phyloP scores from a whole-genome alignment of 64 coral and sea anemone species.

The Hydrozoanthus tunicans region DNA sequence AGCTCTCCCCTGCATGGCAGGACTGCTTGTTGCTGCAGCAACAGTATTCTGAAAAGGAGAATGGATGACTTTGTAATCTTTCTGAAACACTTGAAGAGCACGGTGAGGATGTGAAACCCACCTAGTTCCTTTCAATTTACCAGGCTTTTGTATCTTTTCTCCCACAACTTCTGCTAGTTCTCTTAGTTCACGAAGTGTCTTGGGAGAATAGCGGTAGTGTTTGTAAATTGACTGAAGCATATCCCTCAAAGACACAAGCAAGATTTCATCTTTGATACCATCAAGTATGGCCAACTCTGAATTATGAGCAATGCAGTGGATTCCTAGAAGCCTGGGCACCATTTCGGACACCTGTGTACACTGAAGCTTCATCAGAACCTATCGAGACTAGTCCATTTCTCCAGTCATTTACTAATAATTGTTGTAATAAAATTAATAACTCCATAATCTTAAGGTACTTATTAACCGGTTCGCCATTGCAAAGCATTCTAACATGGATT shows the following conservation, averaged over 20 bases:
- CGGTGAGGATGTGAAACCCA: constrained; percentile 31
- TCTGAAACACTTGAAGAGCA: constrained; percentile 14
- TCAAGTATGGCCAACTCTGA: background rate
- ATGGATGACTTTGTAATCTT: constrained; percentile 22
- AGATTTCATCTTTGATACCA: constrained; percentile 14
- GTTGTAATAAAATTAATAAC: background rate
- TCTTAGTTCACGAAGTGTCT: background rate
- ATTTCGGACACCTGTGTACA: background rate
- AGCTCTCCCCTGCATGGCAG: no score
- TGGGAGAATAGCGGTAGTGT: background rate
- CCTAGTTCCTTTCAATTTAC: constrained; percentile 33
- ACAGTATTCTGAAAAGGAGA: no score
- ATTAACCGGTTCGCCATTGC: background rate
- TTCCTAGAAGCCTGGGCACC: background rate
- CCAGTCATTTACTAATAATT: background rate
- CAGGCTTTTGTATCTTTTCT: constrained; percentile 41
- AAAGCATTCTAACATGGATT: background rate
- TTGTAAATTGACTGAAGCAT: background rate
- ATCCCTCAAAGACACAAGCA: background rate
- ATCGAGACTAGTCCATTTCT: background rate
- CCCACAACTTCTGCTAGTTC: constrained; percentile 25
- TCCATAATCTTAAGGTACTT: background rate
- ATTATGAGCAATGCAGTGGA: background rate
- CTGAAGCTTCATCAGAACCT: background rate
- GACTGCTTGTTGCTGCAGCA: no score